Conservation (phyloP, 2,113 vertebrate genomes). For the Caloenas nicobarica region DNA sequence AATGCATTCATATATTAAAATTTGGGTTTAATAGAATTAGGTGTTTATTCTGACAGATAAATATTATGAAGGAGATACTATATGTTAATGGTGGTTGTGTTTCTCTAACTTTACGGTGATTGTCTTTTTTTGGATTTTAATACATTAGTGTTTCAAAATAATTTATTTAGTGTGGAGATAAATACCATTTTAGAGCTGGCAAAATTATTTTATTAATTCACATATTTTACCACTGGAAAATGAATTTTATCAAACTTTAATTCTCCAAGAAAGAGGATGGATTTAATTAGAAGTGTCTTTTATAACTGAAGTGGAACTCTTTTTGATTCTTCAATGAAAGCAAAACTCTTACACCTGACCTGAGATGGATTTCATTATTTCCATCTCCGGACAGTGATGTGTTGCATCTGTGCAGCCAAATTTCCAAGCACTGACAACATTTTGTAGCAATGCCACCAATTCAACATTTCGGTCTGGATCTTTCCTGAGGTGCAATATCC, state of each 20-base stretch:
- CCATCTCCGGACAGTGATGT: not conserved
- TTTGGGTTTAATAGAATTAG: not conserved
- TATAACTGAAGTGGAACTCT: not conserved
- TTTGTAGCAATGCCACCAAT: not conserved
- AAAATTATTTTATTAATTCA: not conserved
- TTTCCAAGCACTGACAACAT: not conserved
- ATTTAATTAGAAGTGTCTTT: not conserved
- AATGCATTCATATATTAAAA: not conserved
- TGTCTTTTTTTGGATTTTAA: not conserved
- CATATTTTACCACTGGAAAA: not conserved
- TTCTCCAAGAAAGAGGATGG: not conserved
- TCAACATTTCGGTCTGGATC: not conserved
- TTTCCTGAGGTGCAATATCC: fast-evolving
- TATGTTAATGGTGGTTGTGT: not conserved
- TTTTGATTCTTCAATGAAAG: not conserved
- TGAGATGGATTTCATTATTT: not conserved
- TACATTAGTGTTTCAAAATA: not conserved
- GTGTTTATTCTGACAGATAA: not conserved
- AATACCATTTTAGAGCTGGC: not conserved
- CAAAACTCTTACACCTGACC: not conserved
- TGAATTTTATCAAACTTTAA: not conserved
- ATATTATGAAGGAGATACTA: not conserved
- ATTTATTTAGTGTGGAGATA: not conserved
- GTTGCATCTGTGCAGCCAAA: not conserved
- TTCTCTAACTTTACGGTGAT: not conserved